phyloP scores from a whole-genome alignment of 2,113 vertebrate species.

The Syrmaticus mikado region DNA sequence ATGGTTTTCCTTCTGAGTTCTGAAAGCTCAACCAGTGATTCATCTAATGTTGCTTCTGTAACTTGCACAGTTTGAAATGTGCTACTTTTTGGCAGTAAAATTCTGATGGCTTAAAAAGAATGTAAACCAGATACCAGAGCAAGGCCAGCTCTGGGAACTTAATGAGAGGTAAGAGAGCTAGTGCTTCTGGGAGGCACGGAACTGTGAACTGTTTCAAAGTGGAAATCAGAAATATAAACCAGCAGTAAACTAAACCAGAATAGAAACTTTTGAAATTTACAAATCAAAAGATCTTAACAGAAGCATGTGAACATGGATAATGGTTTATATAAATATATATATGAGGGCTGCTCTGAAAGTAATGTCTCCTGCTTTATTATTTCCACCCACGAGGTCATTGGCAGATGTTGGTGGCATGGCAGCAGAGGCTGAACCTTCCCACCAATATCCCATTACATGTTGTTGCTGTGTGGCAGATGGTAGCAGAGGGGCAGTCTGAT shows the following conservation, averaged over 20 bases:
- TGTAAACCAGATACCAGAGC: conserved; percentile 31
- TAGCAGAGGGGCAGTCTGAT: not conserved
- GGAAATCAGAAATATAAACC: conserved; percentile 48
- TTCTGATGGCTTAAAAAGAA: conserved; percentile 51
- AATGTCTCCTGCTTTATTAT: not conserved
- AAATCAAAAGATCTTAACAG: conserved; percentile 26
- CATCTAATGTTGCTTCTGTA: conserved; percentile 61
- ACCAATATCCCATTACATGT: not conserved
- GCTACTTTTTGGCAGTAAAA: conserved; percentile 57
- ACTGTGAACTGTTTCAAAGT: conserved; percentile 43
- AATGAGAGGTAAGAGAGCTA: conserved; percentile 39
- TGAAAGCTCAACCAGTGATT: conserved; percentile 57
- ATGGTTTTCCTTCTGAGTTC: conserved; percentile 31
- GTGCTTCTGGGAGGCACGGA: conserved; percentile 29
- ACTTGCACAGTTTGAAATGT: conserved; percentile 34
- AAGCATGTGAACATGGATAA: conserved; percentile 25
- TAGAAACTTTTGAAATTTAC: conserved; percentile 32
- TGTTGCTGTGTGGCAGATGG: not conserved
- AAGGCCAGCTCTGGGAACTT: not conserved
- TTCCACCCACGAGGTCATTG: too few relatives aligned
- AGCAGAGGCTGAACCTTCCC: not conserved
- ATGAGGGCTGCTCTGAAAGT: not conserved
- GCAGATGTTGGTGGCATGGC: not conserved
- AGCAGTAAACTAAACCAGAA: conserved; percentile 23
- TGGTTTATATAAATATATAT: not conserved